These are phyloP conservation scores for Danio choprae DNA, from an alignment of 2,797 vertebrate genomes.

Conservation along the genomic window DNA sequence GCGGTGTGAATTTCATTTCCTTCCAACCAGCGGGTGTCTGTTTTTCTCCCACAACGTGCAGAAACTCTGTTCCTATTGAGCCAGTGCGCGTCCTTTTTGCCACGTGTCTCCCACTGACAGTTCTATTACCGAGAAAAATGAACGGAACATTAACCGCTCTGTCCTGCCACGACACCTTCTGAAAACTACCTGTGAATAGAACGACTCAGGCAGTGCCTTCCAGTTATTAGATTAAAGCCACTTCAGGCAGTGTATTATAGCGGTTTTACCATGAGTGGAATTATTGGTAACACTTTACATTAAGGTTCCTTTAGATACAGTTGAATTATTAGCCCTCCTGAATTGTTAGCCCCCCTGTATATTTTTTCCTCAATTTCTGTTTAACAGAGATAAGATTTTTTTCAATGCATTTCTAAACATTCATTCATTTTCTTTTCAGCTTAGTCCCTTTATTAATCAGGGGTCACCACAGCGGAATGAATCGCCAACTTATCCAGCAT, in stretches of 20 bases:
- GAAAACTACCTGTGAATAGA: slow-evolving; percentile 42
- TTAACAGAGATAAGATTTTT: no score
- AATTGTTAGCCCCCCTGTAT: no score
- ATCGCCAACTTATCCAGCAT: no score
- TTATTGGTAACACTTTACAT: no score
- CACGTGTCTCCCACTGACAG: slow-evolving; percentile 37
- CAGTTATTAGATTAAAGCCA: slow-evolving; percentile 27
- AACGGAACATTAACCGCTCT: slow-evolving; percentile 43
- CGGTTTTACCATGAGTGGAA: slow-evolving; percentile 3
- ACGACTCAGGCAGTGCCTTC: slow-evolving; percentile 5
- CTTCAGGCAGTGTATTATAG: background rate
- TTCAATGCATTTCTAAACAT: no score
- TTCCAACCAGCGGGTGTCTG: slow-evolving; percentile 41
- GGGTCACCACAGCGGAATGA: no score
- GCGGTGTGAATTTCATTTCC: slow-evolving; percentile 53
- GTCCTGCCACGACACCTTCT: slow-evolving; percentile 35
- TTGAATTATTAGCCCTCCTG: no score
- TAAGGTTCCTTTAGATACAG: no score
- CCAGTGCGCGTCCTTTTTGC: slow-evolving; percentile 37
- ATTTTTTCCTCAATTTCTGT: no score
- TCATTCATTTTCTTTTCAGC: no score
- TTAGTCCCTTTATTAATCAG: no score
- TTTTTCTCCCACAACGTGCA: slow-evolving; percentile 13
- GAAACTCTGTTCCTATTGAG: slow-evolving; percentile 35
- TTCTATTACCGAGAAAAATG: slow-evolving; percentile 56